Evolutionary conservation across 2,888 invertebrate genomes (phyloP), one percentile per base, ranked within the genome.

Genomic region (Drosophila meridionalis): DNA sequence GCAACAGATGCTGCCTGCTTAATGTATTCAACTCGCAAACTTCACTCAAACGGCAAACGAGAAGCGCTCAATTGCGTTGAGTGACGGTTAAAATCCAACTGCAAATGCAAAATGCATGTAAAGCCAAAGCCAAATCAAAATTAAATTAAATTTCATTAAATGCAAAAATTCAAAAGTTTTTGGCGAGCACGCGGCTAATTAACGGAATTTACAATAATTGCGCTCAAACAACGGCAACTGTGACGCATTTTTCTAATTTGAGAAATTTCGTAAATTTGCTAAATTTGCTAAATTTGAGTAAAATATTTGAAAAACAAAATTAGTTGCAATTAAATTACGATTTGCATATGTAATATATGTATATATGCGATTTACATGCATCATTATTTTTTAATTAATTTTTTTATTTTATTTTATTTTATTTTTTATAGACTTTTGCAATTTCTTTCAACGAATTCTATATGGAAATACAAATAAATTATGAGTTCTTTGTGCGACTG

Each of bases 1-100:
- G 78, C 78, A 78, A 77, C 75, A 78, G 78, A 43, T 78, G 78
- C 66, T 28, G 45, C 42, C 38, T 38, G n/a, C 28, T 8, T 55
- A 55, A 55, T 38, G 62, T 62, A 73, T 62, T 63, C 65, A 45
- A 73, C 73, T 78, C 66, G 61, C 58, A 40, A 62, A 48, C 50
- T 65, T 8, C 45, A 62, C 69, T 76, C 73, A 47, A 36, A 42
- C 26, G 40, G 20, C 5, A 12, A 6, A 52, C 7, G 7, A 6
- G 32, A 47, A 58, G 12, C 43, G 38, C 69, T 59, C 63, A 64
- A 69, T 36, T 67, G 56, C 62, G 36, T 1, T 34, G 50, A 63
- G 55, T 40, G 64, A 47, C 69, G 26, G 63, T 59, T 66, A 14
- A 14, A 52, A 52, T 66, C 78, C 14, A 62, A 75, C 56, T 59